These are phyloP conservation scores for Tenualosa ilisha DNA, from an alignment of 2,797 vertebrate species.

Conservation along the genomic window DNA sequence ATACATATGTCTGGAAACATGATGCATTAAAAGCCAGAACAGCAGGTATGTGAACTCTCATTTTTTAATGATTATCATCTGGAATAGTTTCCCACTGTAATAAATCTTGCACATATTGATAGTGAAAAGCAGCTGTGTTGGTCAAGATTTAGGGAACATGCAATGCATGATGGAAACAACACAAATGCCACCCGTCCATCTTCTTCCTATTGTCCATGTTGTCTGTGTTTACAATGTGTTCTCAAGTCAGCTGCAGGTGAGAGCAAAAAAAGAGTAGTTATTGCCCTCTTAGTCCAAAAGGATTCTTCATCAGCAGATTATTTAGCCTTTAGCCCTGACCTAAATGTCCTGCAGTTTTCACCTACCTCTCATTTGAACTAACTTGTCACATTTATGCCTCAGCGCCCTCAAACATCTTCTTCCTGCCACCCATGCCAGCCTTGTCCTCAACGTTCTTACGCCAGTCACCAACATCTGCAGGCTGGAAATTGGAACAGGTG, in stretches of 20 bases:
- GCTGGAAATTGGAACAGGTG: slow-evolving; percentile 60
- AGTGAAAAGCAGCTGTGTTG: neutral
- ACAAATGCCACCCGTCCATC: neutral
- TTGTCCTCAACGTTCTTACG: neutral
- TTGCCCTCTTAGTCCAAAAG: neutral
- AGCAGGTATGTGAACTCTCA: neutral
- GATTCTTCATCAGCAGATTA: neutral
- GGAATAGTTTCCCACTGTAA: neutral
- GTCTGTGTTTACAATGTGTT: neutral
- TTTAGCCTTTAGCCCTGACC: neutral
- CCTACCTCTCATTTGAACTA: neutral
- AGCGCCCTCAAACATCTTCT: slow-evolving; percentile 3
- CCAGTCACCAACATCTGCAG: neutral
- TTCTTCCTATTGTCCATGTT: neutral
- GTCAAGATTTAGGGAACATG: neutral
- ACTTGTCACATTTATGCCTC: neutral
- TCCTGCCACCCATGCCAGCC: neutral
- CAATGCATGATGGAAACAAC: neutral
- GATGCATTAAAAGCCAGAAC: too few relatives aligned
- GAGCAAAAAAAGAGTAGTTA: neutral
- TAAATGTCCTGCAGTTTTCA: neutral
- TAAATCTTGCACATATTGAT: neutral
- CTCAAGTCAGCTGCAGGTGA: neutral
- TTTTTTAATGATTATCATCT: neutral
- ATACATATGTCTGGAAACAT: neutral